Base-by-base conservation (phyloP, 2,797 vertebrate genomes). In the Ataeniobius toweri region DNA sequence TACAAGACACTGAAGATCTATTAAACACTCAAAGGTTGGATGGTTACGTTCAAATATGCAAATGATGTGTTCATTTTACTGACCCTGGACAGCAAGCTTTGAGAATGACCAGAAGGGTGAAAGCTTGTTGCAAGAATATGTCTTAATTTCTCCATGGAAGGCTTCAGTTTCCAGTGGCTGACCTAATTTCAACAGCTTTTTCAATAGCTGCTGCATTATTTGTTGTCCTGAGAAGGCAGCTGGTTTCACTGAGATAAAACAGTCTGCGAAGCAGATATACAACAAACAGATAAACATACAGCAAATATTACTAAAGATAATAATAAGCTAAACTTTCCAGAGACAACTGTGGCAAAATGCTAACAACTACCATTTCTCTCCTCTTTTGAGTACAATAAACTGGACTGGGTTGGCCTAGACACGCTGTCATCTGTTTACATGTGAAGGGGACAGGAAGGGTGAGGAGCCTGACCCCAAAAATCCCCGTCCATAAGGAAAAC, bases 401-500 rank as follows among this genome's bases (percentile, higher is more conserved):
- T 13, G n/a, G 48, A 9, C 44, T 51, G n/a, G 48, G 7, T 36
- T 51, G n/a, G 63, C 73, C 5, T 73, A 44, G 31, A 73, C 20
- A 18, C 74, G 80, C 78, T 80, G 83, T 73, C 78, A 77, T 77
- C 53, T 2, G 73, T 72, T 76, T 72, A 63, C 71, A 76, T 13
- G 12, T 69, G 56, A 18, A 53, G n/a, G 2, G 69, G 31, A 76
- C 63, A 22, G 55, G 51, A 73, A 80, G 44, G 13, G 56, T 73
- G 78, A 73, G 44, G 51, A 79, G 56, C 69, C 26, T n/a, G 63
- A 61, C 22, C 82, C 79, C 51, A 31, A 88, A 88, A 83, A 83
- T 82, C 46, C 67, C 31, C 36, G 0, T 5, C 84, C 71, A 77
- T 77, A 78, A 41, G 70, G 67, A 75, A 78, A 82, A 80, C 78